Base-by-base conservation (phyloP, 2,888 invertebrate species). In the Oxytorus armatus region DNA sequence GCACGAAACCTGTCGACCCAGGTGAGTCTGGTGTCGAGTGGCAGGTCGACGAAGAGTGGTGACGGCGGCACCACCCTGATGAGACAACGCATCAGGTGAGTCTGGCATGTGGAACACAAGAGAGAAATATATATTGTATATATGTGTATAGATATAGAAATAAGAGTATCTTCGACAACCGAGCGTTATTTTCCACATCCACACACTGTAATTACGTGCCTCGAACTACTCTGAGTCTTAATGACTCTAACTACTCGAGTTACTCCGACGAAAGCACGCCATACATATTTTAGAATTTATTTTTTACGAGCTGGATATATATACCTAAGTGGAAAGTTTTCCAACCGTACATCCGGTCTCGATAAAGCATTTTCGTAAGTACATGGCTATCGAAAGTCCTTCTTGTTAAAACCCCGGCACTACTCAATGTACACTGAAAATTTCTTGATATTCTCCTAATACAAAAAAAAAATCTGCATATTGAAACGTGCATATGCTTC, bases 11-110 rank as follows among this genome's bases (percentile, higher is more conserved):
- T 57, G 68, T 73, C 80, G 73, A 61, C 76, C 73, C 76, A 80
- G 80, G 80, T 77, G 77, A 77, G 77, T 80, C 80, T 80, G 73
- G 72, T 73, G 80, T 77, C 80, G 73, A 80, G 80, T 73, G 73
- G 73, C 77, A 73, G 55, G 42, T 69, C 49, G 68, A 42, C 29
- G 25, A 80, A 68, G 68, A 77, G 77, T 23, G 61, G 63, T 33
- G 69, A 73, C 63, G 72, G 47, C 66, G 42, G 55, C 61, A n/a
- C n/a, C n/a, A n/a, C 74, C 69, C 61, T 61, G 73, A 80, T 63
- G 76, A 77, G 63, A 61, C 59, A 59, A 16, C 65, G 49, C 33
- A 66, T 68, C 70, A 77, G 77, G 72, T 77, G 80, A 77, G 51
- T 77, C 70, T 36, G 57, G 39, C 61, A 33, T 23, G 49, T 61